Evolutionary conservation across 2,113 vertebrate species (phyloP).

Genomic region (Cyprinus carpio): DNA sequence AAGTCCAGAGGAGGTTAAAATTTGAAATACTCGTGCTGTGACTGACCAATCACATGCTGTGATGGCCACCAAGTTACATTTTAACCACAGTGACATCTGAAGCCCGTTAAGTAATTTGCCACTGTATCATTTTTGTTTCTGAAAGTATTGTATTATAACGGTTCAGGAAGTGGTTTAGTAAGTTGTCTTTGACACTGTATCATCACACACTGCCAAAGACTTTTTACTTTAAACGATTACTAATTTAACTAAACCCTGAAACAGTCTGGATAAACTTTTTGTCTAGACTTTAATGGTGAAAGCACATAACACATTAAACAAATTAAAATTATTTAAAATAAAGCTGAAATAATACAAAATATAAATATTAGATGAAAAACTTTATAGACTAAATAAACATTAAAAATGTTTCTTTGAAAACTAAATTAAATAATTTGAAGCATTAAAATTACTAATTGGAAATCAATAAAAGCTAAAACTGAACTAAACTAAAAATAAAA

Average conservation of each 20-base stretch:
- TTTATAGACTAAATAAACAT: neutral
- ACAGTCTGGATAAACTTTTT: neutral
- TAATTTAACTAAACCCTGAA: no score
- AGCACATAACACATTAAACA: no score
- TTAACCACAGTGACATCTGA: constrained; percentile 51
- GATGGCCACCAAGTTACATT: constrained; percentile 51
- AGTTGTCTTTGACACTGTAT: no score
- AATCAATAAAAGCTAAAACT: neutral
- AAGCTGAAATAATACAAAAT: neutral
- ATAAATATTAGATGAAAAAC: neutral
- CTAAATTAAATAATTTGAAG: neutral
- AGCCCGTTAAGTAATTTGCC: constrained; percentile 50
- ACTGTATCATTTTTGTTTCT: neutral
- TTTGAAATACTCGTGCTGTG: constrained; percentile 13
- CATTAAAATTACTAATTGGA: neutral
- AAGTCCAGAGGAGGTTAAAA: constrained; percentile 61
- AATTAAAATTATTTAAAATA: no score
- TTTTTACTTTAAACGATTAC: no score
- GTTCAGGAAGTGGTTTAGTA: neutral
- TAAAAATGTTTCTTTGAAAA: neutral
- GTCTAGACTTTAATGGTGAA: no score
- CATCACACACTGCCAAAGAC: no score
- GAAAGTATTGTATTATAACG: neutral
- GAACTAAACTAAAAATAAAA: no score
- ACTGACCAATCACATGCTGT: constrained; percentile 54